Conservation (phyloP, 2,797 vertebrate species). For the Octomys mimax region DNA sequence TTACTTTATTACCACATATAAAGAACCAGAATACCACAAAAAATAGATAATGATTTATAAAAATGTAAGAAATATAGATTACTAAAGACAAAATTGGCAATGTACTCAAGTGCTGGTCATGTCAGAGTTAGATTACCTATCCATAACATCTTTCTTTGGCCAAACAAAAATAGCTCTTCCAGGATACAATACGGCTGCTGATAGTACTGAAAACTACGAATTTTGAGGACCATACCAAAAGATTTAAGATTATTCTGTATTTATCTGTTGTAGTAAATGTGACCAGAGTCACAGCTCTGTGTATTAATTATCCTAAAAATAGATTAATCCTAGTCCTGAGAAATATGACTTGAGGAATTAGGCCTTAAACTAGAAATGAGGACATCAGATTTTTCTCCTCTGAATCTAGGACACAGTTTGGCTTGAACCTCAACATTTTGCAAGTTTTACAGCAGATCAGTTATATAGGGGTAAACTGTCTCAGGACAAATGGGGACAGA, state of each 20-base stretch:
- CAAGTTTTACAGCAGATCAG: neutral
- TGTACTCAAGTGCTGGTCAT: neutral
- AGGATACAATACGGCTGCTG: neutral
- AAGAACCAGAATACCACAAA: neutral
- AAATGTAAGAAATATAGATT: constrained; percentile 3
- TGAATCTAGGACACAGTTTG: neutral
- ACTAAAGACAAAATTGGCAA: neutral
- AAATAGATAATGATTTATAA: neutral
- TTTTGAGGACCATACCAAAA: neutral
- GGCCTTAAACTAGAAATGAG: neutral
- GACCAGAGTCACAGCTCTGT: neutral
- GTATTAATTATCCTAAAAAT: neutral
- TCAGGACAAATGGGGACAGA: neutral
- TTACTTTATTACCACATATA: neutral
- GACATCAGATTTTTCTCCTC: neutral
- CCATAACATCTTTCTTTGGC: neutral
- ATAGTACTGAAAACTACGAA: neutral
- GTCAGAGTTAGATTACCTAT: neutral
- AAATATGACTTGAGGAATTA: neutral
- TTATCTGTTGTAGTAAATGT: neutral
- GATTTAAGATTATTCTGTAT: neutral
- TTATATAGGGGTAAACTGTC: neutral
- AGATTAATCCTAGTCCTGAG: neutral
- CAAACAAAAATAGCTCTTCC: neutral
- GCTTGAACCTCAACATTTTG: neutral